Percentiles rank a stretch among this genome's conserved stretches.
phyloP scores from a whole-genome alignment of 2,888 invertebrate genomes.

The Nemoura dubitans region DNA sequence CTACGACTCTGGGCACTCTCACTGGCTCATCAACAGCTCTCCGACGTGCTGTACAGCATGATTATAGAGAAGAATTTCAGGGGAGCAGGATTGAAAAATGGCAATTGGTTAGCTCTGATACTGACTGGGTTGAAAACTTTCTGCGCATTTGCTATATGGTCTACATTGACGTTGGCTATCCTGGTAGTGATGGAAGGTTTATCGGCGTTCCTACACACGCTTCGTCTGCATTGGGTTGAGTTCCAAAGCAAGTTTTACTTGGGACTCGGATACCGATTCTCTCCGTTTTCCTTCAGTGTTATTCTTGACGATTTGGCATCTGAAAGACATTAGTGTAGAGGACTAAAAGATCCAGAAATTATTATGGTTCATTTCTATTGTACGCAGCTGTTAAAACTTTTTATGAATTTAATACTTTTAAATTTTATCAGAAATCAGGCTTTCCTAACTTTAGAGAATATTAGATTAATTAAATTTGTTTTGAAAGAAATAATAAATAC shows the following conservation, averaged over 20 bases:
- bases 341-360: too few relatives aligned
- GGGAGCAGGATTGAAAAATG: too few relatives aligned
- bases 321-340: neutral
- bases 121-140: conserved; percentile 64
- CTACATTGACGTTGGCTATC: conserved; percentile 81
- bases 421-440: too few relatives aligned
- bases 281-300: conserved; percentile 76
- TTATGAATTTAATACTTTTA: too few relatives aligned
- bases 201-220: conserved; percentile 88
- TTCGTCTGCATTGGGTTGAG: conserved; percentile 67
- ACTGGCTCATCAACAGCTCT: conserved; percentile 87
- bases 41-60: conserved; percentile 82
- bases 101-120: neutral
- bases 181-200: conserved; percentile 90
- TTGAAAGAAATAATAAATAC: too few relatives aligned
- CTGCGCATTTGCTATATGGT: conserved; percentile 80
- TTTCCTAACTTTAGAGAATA: too few relatives aligned
- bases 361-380: too few relatives aligned
- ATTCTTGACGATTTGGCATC: neutral
- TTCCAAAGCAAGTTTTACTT: conserved; percentile 80
- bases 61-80: conserved; percentile 66
- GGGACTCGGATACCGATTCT: conserved; percentile 83
- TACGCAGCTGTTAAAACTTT: too few relatives aligned
- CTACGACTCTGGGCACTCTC: conserved; percentile 96
- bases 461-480: too few relatives aligned